Base-by-base conservation (phyloP, 2,888 invertebrate genomes). In the Lochmaea capreae region DNA sequence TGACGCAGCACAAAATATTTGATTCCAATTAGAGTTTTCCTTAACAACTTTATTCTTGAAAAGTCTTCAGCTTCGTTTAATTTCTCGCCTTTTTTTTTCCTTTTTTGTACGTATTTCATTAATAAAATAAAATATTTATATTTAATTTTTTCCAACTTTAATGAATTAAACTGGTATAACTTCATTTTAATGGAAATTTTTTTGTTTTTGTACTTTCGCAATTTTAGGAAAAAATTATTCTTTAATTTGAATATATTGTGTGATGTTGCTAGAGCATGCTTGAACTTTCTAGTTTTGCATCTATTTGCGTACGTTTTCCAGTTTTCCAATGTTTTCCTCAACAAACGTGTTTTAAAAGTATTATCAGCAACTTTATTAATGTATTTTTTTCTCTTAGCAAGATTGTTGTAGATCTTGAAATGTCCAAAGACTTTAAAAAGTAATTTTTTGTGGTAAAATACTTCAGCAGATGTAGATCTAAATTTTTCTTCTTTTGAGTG, bases 221-320 rank as follows among this genome's bases (percentile, higher is more conserved):
- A 63, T 71, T 76, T 75, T 54, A n/a, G 49, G 39, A 83, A 76
- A 67, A 33, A 72, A 65, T 72, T 74, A 43, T 22, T 71, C 72
- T 77, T 80, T 58, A 79, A 71, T 16, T 78, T 79, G 52, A 12
- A 67, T 42, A 57, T 72, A 67, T 79, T 80, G 67, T 76, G 76
- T 39, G 73, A 59, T 33, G 46, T 22, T 5, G 80, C 80, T 62
- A 77, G 65, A 14, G 75, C 10, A 1, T 65, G 49, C 72, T 82
- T 80, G 10, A 74, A 62, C 62, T 71, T 76, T 42, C 77, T 74
- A 14, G 39, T 59, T 18, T 69, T 72, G 57, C 66, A 75, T 10
- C 75, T 18, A 14, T 33, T 43, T 1, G 70, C 58, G 63, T 71
- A 78, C 12, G 46, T 65, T 71, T 69, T 73, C 80, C 78, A 79